phyloP scores from a whole-genome alignment of 2,113 vertebrate genomes.

The Himantopus leucocephalus region DNA sequence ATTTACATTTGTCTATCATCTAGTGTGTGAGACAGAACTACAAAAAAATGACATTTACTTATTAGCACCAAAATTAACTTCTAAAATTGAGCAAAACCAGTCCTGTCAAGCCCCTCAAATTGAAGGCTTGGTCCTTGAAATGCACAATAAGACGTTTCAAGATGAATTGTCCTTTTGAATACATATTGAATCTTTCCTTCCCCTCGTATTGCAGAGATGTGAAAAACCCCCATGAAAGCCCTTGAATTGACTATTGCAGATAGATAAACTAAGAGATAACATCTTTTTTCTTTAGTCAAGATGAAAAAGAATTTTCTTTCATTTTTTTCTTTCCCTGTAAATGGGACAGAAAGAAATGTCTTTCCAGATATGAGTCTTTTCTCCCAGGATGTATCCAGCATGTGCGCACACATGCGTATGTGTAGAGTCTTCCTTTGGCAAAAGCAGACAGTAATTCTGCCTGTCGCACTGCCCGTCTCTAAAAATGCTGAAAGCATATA shows the following conservation, averaged over 20 bases:
- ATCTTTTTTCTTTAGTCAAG: neutral
- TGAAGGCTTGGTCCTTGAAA: neutral
- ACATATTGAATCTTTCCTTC: neutral
- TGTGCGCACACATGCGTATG: rapidly evolving
- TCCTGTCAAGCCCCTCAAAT: neutral
- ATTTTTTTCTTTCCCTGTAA: neutral
- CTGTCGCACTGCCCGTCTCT: neutral
- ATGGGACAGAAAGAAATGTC: neutral
- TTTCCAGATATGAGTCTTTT: neutral
- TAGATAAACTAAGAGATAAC: neutral
- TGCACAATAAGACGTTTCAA: neutral
- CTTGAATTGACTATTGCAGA: neutral
- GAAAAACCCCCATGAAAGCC: neutral
- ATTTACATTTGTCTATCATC: neutral
- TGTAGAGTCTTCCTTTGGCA: neutral
- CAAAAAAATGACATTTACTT: neutral
- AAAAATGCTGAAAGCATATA: neutral
- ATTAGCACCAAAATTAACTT: neutral
- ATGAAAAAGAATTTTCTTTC: neutral
- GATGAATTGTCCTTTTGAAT: neutral
- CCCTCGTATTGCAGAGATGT: neutral
- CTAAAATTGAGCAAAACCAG: neutral
- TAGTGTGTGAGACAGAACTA: neutral
- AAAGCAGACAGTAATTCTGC: neutral
- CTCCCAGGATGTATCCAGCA: neutral